Percentiles rank a stretch among this genome's conserved stretches.
phyloP scores from a whole-genome alignment of 2,113 vertebrate species.

The Puma concolor region DNA sequence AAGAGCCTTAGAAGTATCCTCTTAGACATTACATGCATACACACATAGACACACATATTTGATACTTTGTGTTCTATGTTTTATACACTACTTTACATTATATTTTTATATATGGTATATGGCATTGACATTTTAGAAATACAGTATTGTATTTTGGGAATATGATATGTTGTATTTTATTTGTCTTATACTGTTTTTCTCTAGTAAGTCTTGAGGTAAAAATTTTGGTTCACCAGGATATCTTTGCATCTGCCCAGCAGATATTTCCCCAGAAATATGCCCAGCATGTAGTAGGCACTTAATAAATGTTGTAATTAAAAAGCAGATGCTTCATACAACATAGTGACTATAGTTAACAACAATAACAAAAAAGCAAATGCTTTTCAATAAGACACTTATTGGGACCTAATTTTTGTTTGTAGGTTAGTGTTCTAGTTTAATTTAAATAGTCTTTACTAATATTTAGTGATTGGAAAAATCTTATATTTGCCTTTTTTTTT shows the following conservation, averaged over 20 bases:
- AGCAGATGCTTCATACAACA: not conserved
- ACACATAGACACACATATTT: not conserved
- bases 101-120: not conserved
- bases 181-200: not conserved
- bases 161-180: not conserved
- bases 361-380: not conserved
- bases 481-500: constrained; percentile 18
- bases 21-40: not conserved
- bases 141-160: not conserved
- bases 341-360: not conserved
- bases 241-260: not conserved
- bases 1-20: not conserved
- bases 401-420: not conserved
- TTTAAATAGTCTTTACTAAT: not conserved
- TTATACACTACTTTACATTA: not conserved
- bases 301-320: not conserved
- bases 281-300: not conserved
- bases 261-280: not conserved
- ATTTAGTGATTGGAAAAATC: constrained; percentile 10
- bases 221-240: not conserved
- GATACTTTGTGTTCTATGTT: not conserved
- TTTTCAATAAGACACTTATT: not conserved
- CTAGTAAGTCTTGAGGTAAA: not conserved
- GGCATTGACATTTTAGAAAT: constrained; percentile 30
- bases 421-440: not conserved